These are phyloP conservation scores for Clepsis dumicolana DNA, from an alignment of 2,888 invertebrate species.

Conservation along the genomic window DNA sequence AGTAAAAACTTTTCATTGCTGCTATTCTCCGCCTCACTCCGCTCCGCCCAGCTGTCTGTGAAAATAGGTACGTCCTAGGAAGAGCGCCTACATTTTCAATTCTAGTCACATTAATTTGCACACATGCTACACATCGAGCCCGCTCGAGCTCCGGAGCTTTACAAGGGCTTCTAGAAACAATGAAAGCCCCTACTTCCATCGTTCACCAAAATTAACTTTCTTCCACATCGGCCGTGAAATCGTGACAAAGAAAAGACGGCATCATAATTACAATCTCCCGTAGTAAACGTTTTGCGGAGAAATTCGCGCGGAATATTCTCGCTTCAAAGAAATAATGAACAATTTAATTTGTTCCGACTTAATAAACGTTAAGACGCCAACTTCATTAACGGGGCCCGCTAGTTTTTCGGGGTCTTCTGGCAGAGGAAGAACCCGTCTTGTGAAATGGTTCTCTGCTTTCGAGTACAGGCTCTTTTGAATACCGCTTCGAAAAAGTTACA, in stretches of 20 bases:
- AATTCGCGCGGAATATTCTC: constrained; percentile 10
- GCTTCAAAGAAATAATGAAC: constrained; percentile 32
- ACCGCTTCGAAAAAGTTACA: too few relatives aligned
- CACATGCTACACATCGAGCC: not conserved
- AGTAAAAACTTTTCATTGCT: too few relatives aligned
- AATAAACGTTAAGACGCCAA: constrained; percentile 32
- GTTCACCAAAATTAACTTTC: not conserved
- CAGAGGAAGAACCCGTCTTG: not conserved
- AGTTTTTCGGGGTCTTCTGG: constrained; percentile 23
- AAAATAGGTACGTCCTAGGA: too few relatives aligned
- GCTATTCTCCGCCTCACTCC: too few relatives aligned
- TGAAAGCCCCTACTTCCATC: not conserved
- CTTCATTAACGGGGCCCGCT: constrained; percentile 33
- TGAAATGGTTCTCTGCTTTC: not conserved
- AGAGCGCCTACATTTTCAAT: too few relatives aligned
- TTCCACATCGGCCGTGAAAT: constrained; percentile 1
- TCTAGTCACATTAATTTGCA: not conserved
- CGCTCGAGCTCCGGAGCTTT: not conserved
- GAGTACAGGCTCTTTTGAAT: not conserved
- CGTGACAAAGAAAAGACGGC: constrained; percentile 9
- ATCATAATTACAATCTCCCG: constrained; percentile 13
- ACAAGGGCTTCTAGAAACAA: not conserved
- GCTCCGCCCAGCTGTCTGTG: too few relatives aligned
- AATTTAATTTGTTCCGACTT: constrained; percentile 37
- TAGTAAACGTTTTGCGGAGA: constrained; percentile 21